A percentile compares a stretch with the other conserved stretches of the same genome.
phyloP scores from a whole-genome alignment of 2,797 vertebrate species.

The Catostomus latipinnis region DNA sequence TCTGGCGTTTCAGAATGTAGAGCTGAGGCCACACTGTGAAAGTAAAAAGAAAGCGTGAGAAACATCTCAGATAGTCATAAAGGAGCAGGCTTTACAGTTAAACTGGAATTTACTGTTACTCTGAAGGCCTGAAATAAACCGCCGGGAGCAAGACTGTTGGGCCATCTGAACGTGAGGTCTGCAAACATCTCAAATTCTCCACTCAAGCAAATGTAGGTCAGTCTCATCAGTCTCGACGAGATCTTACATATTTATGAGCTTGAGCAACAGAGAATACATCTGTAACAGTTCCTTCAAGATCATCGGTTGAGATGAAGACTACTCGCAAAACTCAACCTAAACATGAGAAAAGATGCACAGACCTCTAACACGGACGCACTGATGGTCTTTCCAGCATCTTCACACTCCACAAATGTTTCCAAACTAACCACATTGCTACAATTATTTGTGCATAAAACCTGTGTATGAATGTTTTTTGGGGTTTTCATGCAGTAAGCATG shows the following conservation, averaged over 20 bases:
- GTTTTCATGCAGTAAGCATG: too few relatives aligned
- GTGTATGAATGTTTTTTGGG: too few relatives aligned
- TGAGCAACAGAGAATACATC: background rate
- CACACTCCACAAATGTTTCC: background rate
- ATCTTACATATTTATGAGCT: conserved; percentile 15
- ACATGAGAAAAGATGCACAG: background rate
- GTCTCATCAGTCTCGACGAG: background rate
- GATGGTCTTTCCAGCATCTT: background rate
- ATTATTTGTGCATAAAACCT: too few relatives aligned
- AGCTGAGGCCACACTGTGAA: conserved; percentile 89
- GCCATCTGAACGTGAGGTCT: background rate
- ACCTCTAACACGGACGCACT: background rate
- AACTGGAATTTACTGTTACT: background rate
- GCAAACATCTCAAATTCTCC: background rate
- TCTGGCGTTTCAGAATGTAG: conserved; percentile 93
- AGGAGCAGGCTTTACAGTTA: background rate
- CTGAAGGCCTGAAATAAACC: conserved; percentile 28
- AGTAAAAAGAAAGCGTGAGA: conserved; percentile 9
- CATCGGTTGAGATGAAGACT: background rate
- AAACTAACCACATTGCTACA: too few relatives aligned
- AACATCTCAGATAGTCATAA: background rate
- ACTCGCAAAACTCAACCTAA: background rate
- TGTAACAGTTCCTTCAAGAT: background rate
- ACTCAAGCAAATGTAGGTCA: conserved; percentile 27
- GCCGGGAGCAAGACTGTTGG: background rate